These are phyloP conservation scores for Phaonia tiefii DNA, from an alignment of 2,888 invertebrate species.

Conservation along the genomic window DNA sequence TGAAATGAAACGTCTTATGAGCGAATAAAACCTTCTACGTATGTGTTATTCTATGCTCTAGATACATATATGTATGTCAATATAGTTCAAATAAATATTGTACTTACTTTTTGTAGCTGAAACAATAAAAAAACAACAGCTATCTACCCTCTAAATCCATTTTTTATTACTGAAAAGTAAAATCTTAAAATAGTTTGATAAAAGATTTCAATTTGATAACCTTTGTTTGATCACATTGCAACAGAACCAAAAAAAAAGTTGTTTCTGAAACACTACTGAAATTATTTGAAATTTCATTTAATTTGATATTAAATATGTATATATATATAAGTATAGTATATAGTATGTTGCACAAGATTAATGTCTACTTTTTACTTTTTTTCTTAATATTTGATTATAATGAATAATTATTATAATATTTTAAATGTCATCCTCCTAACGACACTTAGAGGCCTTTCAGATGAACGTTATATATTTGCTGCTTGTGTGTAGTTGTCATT, in stretches of 20 bases:
- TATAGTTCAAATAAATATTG: too few relatives aligned
- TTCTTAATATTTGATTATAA: background rate
- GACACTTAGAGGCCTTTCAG: too few relatives aligned
- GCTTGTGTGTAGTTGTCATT: too few relatives aligned
- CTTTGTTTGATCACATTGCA: conserved; percentile 20
- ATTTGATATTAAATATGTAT: background rate
- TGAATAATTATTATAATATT: background rate
- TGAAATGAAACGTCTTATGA: too few relatives aligned
- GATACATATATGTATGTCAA: too few relatives aligned
- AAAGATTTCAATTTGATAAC: conserved; percentile 17
- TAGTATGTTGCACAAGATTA: background rate
- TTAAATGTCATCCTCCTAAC: too few relatives aligned
- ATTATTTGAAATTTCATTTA: background rate
- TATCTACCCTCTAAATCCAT: background rate
- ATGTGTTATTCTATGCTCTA: too few relatives aligned
- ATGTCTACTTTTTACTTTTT: background rate
- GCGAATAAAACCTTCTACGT: too few relatives aligned
- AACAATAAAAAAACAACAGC: too few relatives aligned
- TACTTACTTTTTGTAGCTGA: too few relatives aligned
- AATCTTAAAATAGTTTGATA: conserved; percentile 14
- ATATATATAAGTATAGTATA: too few relatives aligned
- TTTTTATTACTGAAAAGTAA: conserved; percentile 15
- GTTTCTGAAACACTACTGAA: conserved; percentile 5
- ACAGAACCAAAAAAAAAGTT: conserved; percentile 10
- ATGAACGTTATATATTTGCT: too few relatives aligned